Percentiles rank a stretch among this genome's conserved stretches.
phyloP scores from a whole-genome alignment of 2,888 invertebrate species.

The Thera obeliscata region DNA sequence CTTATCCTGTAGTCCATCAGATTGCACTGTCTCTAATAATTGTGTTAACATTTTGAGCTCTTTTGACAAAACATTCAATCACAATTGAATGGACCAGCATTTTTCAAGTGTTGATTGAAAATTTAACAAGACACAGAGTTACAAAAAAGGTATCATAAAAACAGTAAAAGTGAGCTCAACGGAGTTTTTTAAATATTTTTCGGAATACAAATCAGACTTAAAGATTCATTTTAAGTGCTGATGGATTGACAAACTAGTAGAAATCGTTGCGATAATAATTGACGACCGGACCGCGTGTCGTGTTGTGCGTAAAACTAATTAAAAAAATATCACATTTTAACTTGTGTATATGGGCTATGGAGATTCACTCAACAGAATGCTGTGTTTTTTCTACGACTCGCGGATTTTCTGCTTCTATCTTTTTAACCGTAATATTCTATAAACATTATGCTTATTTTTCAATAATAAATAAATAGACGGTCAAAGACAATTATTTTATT shows the following conservation, averaged over 20 bases:
- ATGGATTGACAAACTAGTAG: slow-evolving; percentile 60
- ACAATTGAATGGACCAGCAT: too few species aligned
- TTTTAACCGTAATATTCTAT: background rate
- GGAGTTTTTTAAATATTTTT: slow-evolving; percentile 26
- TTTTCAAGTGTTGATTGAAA: background rate
- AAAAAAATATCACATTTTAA: slow-evolving; percentile 74
- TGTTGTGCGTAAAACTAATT: slow-evolving; percentile 58
- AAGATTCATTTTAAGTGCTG: slow-evolving; percentile 64
- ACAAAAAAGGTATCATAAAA: background rate
- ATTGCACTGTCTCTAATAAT: too few species aligned
- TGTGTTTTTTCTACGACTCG: slow-evolving; percentile 45
- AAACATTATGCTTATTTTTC: background rate
- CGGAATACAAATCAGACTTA: slow-evolving; percentile 37
- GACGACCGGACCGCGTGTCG: slow-evolving; percentile 53
- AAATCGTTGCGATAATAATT: slow-evolving; percentile 53
- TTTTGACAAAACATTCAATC: too few species aligned
- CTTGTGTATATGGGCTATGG: slow-evolving; percentile 80
- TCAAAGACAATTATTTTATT: too few species aligned
- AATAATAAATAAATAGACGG: background rate
- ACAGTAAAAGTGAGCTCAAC: slow-evolving; percentile 31
- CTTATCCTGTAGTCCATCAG: too few species aligned
- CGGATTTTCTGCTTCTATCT: slow-evolving; percentile 6
- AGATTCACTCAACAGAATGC: slow-evolving; percentile 60
- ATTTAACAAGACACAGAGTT: background rate
- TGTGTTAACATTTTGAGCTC: too few species aligned